These are phyloP conservation scores for Lydus trimaculatus DNA, from an alignment of 2,888 invertebrate genomes.

Conservation along the genomic window DNA sequence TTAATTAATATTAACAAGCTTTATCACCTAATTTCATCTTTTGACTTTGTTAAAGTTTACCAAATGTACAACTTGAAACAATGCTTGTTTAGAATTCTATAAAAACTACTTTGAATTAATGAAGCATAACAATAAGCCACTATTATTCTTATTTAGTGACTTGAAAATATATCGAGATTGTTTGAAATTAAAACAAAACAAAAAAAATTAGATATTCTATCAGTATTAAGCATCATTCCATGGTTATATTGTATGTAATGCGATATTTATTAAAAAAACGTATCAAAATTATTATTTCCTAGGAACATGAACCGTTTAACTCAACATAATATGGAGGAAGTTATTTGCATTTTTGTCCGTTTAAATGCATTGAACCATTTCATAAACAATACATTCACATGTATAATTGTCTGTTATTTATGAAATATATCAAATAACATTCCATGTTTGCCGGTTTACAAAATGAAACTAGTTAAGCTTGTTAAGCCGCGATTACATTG, in stretches of 20 bases:
- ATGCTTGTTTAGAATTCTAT: background rate
- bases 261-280: background rate
- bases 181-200: background rate
- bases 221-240: background rate
- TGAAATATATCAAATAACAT: constrained; percentile 3
- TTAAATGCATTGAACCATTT: constrained; percentile 4
- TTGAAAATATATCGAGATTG: too few relatives aligned
- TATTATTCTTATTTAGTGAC: background rate
- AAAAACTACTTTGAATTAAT: background rate
- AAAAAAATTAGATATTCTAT: background rate
- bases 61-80: background rate
- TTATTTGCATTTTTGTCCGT: constrained; percentile 30
- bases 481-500: too few relatives aligned
- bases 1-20: background rate
- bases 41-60: background rate
- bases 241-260: background rate
- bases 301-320: constrained; percentile 25
- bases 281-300: constrained; percentile 14
- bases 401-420: constrained; percentile 4
- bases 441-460: background rate
- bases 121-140: background rate
- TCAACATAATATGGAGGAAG: constrained; percentile 15
- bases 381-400: background rate
- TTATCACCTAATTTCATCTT: background rate
- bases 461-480: too few relatives aligned